Base-by-base conservation (phyloP, 1,140 invertebrate genomes). In the Drosophila setifemur region DNA sequence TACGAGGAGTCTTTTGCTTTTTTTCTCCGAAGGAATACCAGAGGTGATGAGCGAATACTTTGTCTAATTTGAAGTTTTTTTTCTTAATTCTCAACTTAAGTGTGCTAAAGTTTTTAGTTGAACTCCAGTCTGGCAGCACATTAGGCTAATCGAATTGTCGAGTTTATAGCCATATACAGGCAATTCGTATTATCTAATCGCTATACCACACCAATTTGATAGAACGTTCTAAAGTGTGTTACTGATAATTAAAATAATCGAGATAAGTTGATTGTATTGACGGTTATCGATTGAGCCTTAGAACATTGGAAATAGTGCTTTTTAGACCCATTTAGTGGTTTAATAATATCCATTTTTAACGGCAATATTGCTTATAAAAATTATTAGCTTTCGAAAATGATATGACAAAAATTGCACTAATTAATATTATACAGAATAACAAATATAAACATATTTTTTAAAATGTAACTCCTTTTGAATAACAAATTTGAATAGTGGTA, bases 161-260 rank as follows among this genome's bases (percentile, higher is more conserved):
- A 45, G 54, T 61, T 71, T 71, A 71, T 71, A 28, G 67, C 39
- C 42, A 70, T 61, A 18, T 31, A 18, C 11, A 23, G 12, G 53
- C 29, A 64, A 64, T 61, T 33, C 14, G 16, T 43, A n/a, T 26
- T 61, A 61, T 64, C 60, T 64, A 64, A 64, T 64, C 60, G 25
- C 2, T 49, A 14, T 28, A 63, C 12, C 39, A 45, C 1, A 12
- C 1, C 19, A 63, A 39, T 48, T 31, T 16, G 12, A 26, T 25
- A 14, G 6, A 11, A 16, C 7, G 42, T 12, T 43, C 23, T 25
- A 2, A 1, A 1, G 4, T 1, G 1, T 8, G 9, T 16, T 18
- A 26, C 1, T 16, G 19, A 16, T 37, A 37, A 8, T 12, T 37
- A n/a, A n/a, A n/a, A n/a, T n/a, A n/a, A n/a, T n/a, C n/a, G n/a